Evolutionary conservation across 2,888 invertebrate species (phyloP), one percentile per base, ranked within the genome.

Genomic region (Melanchra persicariae): DNA sequence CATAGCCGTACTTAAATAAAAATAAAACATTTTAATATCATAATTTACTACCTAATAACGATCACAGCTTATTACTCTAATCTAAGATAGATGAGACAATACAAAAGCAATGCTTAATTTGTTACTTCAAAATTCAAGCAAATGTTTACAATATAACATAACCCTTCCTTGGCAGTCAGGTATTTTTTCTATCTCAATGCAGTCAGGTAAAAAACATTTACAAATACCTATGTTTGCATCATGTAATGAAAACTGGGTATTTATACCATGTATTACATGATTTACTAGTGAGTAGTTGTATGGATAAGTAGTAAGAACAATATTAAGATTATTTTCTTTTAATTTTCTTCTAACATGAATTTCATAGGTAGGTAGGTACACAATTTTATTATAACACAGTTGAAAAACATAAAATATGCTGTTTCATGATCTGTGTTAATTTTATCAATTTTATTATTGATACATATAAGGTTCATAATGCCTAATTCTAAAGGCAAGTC

Each of bases 21-120:
- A 43, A 81, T 54, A 77, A 40, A 43, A 19, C 24, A 51, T 49
- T 24, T 34, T 19, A 43, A 24, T 19, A 19, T 34, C 17, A 58
- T 43, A 62, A 59, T 81, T 77, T 79, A 79, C 66, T 79, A 73
- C 9, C 22, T 19, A 22, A 34, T 79, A 68, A 63, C 15, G 34
- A 82, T 82, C 79, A 79, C 79, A 79, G 82, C 22, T 59, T 45
- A 24, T 47, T n/a, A 62, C n/a, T 49, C 54, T 45, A 51, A 52
- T 54, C 45, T 74, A 74, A 68, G 7, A 58, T 45, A 37, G n/a
- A 58, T 34, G 26, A 61, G 9, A 52, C 37, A 78, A 47, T 45
- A 15, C 12, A 37, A 22, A n/a, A n/a, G 1, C 34, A 15, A 24
- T 1, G 22, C 15, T 2, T 6, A 12, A 70, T 45, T n/a, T 12